These are phyloP conservation scores for Macrobrachium rosenbergii DNA, from an alignment of 1,140 invertebrate species.

Conservation along the genomic window DNA sequence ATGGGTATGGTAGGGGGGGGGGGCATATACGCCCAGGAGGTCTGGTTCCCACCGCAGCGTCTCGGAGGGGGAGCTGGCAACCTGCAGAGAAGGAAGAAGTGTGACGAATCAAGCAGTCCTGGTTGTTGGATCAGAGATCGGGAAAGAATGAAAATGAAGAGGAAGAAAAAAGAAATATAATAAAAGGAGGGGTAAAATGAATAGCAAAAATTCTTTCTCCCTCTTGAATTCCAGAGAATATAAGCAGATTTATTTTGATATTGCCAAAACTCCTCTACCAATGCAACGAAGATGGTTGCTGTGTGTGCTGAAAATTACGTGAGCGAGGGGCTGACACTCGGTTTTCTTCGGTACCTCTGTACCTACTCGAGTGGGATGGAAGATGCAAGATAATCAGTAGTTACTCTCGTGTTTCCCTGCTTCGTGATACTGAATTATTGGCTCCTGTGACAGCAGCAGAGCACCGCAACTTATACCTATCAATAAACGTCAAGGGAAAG, in stretches of 20 bases:
- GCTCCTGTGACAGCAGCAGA: conserved; percentile 37
- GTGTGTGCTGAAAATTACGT: conserved; percentile 10
- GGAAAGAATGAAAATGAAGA: neutral
- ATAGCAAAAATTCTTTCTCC: neutral
- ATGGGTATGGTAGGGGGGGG: neutral
- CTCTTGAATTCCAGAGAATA: neutral
- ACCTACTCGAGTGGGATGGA: conserved; percentile 44
- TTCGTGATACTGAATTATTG: conserved; percentile 30
- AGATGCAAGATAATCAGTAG: conserved; percentile 51
- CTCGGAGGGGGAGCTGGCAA: conserved; percentile 21
- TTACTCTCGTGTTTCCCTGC: conserved; percentile 30
- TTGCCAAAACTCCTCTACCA: neutral
- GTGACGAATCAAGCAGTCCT: conserved; percentile 58
- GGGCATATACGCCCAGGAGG: conserved; percentile 6
- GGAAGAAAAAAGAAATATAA: neutral
- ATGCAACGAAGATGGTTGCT: neutral
- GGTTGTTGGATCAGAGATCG: conserved; percentile 37
- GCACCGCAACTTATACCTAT: conserved; percentile 16
- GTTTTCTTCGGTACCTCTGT: too few species aligned
- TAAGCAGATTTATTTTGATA: too few species aligned
- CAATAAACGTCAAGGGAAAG: conserved; percentile 30
- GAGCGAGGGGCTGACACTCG: conserved; percentile 7
- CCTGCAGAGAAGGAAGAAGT: conserved; percentile 47
- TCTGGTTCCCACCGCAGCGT: conserved; percentile 48
- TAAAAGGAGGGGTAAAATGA: too few species aligned